Percentiles rank a stretch among this genome's conserved stretches.
These are phyloP conservation scores for Peromyscus nudipes DNA, from an alignment of 2,797 vertebrate genomes.

Conservation along the genomic window DNA sequence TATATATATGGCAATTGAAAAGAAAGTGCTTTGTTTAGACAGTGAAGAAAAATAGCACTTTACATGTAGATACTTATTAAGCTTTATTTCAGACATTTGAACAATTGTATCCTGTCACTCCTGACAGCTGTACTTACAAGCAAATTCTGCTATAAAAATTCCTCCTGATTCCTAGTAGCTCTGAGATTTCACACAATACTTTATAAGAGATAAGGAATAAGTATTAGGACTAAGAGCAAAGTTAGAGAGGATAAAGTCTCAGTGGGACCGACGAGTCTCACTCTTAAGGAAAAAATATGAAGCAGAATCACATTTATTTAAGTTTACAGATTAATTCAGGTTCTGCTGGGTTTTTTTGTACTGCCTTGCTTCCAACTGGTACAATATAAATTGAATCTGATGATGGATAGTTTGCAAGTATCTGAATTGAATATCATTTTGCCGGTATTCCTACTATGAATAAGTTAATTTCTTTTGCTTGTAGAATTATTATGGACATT, in stretches of 20 bases:
- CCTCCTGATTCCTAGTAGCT: conserved; percentile 43
- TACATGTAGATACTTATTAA: conserved; percentile 68
- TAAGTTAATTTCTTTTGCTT: background rate
- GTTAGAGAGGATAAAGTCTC: conserved; percentile 2
- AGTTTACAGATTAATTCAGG: background rate
- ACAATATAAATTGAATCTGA: background rate
- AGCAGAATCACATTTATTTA: background rate
- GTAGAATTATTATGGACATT: background rate
- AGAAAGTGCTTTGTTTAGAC: conserved; percentile 68
- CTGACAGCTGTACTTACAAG: conserved; percentile 69
- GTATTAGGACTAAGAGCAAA: background rate
- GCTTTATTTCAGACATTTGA: conserved; percentile 71
- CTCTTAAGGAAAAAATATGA: background rate
- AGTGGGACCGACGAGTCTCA: background rate
- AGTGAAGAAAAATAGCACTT: conserved; percentile 65
- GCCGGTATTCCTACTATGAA: background rate
- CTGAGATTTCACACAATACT: conserved; percentile 4
- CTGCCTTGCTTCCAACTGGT: background rate
- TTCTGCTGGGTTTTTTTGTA: background rate
- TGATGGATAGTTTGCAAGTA: background rate
- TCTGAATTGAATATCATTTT: background rate
- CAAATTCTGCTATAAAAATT: conserved; percentile 60
- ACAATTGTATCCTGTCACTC: conserved; percentile 72
- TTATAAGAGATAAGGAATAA: conserved; percentile 52
- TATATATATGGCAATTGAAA: background rate